Conservation (phyloP, 2,888 invertebrate species). For the Drosophila trichaetosa region DNA sequence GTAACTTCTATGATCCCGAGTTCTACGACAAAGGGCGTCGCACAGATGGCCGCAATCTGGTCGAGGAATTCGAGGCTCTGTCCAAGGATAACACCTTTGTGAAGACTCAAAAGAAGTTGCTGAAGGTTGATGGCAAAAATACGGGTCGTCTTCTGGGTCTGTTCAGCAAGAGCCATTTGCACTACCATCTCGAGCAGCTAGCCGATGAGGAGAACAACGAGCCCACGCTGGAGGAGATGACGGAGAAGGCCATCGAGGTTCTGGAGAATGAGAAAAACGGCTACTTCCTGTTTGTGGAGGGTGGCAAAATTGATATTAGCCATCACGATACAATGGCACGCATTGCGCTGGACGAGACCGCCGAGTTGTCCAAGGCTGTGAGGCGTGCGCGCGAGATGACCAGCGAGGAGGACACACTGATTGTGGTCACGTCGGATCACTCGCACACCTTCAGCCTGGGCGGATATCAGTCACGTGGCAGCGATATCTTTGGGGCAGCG, state of each 20-base stretch:
- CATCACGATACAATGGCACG: constrained; percentile 82
- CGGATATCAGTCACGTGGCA: constrained; percentile 87
- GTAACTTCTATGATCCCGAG: constrained; percentile 87
- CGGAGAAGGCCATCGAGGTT: constrained; percentile 88
- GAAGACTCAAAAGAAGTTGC: constrained; percentile 86
- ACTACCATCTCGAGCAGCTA: constrained; percentile 88
- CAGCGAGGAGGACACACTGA: constrained; percentile 89
- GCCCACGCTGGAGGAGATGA: constrained; percentile 92
- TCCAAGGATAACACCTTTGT: constrained; percentile 86
- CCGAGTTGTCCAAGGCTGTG: constrained; percentile 91
- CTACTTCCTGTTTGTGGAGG: constrained; percentile 91
- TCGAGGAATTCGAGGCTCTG: constrained; percentile 87
- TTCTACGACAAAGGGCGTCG: constrained; percentile 86
- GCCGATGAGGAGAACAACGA: constrained; percentile 83
- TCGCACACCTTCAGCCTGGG: constrained; percentile 91
- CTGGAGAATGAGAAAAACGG: constrained; percentile 89
- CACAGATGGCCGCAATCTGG: constrained; percentile 88
- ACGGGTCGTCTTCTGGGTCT: constrained; percentile 88
- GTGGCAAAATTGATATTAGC: constrained; percentile 84
- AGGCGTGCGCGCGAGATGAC: constrained; percentile 87
- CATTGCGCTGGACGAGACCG: constrained; percentile 84
- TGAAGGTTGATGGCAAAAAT: constrained; percentile 83
- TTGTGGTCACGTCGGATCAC: constrained; percentile 93
- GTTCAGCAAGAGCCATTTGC: constrained; percentile 88
- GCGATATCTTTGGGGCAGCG: constrained; percentile 78